Evolutionary conservation across 2,797 vertebrate species (phyloP), one percentile per base, ranked within the genome.

Genomic region (Phaenicophaeus curvirostris): DNA sequence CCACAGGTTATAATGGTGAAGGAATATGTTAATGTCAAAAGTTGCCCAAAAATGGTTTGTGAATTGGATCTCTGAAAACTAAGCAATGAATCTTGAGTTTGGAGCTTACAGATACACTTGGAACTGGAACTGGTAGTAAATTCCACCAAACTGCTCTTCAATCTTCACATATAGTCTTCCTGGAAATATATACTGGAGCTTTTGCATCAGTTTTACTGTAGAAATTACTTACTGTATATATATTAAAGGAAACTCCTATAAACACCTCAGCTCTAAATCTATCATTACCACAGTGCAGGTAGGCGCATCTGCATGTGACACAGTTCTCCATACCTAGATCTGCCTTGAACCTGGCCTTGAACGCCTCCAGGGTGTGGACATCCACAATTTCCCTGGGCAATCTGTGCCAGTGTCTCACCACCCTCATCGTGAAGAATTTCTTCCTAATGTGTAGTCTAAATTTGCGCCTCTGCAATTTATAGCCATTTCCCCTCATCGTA

Each of bases 51-150:
- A 82, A 41, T 33, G 2, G 3, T 8, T 63, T 75, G 6, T 77
- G 19, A 65, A 61, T 11, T 24, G 24, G 20, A 42, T 11, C 31
- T 86, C 55, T 76, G 20, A 59, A 85, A 67, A 35, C 13, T 13
- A 3, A 88, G 25, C 23, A 75, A 44, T 0, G 0, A 33, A 57
- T 9, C 8, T 46, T 67, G 11, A 3, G 8, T 86, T 66, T 54
- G 9, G 14, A 74, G 7, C 8, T 66, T 37, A 35, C 21, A 73
- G 37, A 68, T 65, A 54, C 2, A 23, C 4, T 27, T 33, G 4
- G 15, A 42, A 51, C 58, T 83, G 35, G 48, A 85, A 69, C 6
- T 75, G 14, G 4, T 33, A 41, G 27, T 44, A 72, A 75, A 77
- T 41, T 68, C 15, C 28, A 75, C 25, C 0, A 8, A 61, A 30